Conservation (phyloP, 1,140 invertebrate species). For the Sitophilus oryzae region DNA sequence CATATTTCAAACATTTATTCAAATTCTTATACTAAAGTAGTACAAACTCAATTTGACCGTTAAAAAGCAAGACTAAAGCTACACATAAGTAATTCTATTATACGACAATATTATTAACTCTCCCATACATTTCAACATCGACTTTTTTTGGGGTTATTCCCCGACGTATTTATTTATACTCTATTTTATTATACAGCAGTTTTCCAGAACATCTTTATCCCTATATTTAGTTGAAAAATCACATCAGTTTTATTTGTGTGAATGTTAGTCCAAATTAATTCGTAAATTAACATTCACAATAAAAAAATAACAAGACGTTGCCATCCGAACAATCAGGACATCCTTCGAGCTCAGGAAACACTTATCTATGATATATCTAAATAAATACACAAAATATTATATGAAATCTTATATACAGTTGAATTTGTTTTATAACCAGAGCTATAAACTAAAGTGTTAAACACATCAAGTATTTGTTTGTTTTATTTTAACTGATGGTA, state of each 20-base stretch:
- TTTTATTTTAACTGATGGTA: too few species aligned
- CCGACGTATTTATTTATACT: too few species aligned
- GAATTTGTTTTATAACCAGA: neutral
- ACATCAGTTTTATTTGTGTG: too few species aligned
- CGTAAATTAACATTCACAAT: too few species aligned
- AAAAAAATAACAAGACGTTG: too few species aligned
- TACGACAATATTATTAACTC: neutral
- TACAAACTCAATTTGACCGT: slow-evolving; percentile 2
- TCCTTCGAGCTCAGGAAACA: neutral
- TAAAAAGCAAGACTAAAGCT: neutral
- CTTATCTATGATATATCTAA: neutral
- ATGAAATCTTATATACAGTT: slow-evolving; percentile 1
- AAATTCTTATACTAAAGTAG: slow-evolving; percentile 1
- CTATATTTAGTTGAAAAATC: too few species aligned
- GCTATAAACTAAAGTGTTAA: neutral
- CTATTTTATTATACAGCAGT: too few species aligned
- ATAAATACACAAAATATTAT: slow-evolving; percentile 4
- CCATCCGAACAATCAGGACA: neutral
- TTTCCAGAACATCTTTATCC: too few species aligned
- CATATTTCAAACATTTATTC: slow-evolving; percentile 4
- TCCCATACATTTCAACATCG: neutral
- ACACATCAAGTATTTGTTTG: neutral
- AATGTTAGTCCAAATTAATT: too few species aligned
- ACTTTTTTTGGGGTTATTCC: neutral
- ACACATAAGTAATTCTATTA: neutral